Percentiles rank a stretch among this genome's conserved stretches.
Evolutionary conservation across 2,113 vertebrate genomes (phyloP).

Genomic region (Protobothrops flavoviridis): DNA sequence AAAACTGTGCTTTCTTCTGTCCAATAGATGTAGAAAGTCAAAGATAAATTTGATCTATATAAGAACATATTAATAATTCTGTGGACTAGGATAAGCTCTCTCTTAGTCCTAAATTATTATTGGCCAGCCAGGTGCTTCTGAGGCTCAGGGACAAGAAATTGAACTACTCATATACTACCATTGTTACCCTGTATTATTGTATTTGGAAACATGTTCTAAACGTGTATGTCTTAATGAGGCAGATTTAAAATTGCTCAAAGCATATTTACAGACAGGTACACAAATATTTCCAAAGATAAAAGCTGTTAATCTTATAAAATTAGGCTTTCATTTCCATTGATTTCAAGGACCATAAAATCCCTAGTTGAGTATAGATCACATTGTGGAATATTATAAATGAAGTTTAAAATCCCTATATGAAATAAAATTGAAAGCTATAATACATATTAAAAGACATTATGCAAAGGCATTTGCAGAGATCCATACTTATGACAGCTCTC

Average conservation of each 20-base stretch:
- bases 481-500: neutral
- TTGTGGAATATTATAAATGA: constrained; percentile 35
- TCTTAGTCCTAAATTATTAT: neutral
- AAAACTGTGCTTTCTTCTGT: neutral
- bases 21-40: neutral
- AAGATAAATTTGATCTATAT: constrained; percentile 1
- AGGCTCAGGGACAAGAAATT: neutral
- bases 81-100: neutral
- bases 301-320: constrained; percentile 24
- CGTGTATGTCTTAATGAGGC: neutral
- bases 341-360: constrained; percentile 32
- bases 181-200: neutral
- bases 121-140: neutral
- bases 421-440: constrained; percentile 26
- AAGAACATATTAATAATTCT: neutral
- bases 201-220: neutral
- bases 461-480: constrained; percentile 15
- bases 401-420: constrained; percentile 37
- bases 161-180: neutral
- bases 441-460: constrained; percentile 33
- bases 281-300: constrained; percentile 10
- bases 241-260: neutral
- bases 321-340: constrained; percentile 33
- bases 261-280: constrained; percentile 18
- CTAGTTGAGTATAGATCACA: neutral